phyloP scores from a whole-genome alignment of 35 echinoderm and acorn worm genomes.

The Lytechinus pictus region DNA sequence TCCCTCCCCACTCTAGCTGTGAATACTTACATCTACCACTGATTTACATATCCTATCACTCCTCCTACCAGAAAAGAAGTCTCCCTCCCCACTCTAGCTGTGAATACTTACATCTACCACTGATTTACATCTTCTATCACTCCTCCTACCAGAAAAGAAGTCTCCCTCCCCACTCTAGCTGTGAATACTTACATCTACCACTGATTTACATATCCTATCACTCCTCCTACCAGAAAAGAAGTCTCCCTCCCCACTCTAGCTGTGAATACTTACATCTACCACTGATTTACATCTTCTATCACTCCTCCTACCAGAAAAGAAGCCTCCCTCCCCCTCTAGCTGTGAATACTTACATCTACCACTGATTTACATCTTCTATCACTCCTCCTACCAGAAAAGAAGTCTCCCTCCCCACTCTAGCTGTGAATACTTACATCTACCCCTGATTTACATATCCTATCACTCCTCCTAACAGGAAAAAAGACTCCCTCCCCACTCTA shows the following conservation, averaged over 20 bases:
- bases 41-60: conserved; percentile 83
- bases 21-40: conserved; percentile 68
- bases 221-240: conserved; percentile 89
- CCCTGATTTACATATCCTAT: conserved; percentile 73
- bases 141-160: conserved; percentile 88
- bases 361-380: conserved; percentile 76
- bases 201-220: conserved; percentile 76
- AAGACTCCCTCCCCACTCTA: neutral
- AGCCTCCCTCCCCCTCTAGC: neutral
- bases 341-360: conserved; percentile 67
- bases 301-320: conserved; percentile 85
- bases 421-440: conserved; percentile 68
- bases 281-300: conserved; percentile 76
- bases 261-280: conserved; percentile 67
- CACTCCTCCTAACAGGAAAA: conserved; percentile 87
- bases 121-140: conserved; percentile 79
- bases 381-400: conserved; percentile 85
- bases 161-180: conserved; percentile 25
- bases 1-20: neutral
- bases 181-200: conserved; percentile 68
- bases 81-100: neutral
- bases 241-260: conserved; percentile 36
- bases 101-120: conserved; percentile 69
- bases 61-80: conserved; percentile 88
- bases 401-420: conserved; percentile 54